Evolutionary conservation across 2,113 vertebrate species (phyloP).

Genomic region (Oncorhynchus keta): DNA sequence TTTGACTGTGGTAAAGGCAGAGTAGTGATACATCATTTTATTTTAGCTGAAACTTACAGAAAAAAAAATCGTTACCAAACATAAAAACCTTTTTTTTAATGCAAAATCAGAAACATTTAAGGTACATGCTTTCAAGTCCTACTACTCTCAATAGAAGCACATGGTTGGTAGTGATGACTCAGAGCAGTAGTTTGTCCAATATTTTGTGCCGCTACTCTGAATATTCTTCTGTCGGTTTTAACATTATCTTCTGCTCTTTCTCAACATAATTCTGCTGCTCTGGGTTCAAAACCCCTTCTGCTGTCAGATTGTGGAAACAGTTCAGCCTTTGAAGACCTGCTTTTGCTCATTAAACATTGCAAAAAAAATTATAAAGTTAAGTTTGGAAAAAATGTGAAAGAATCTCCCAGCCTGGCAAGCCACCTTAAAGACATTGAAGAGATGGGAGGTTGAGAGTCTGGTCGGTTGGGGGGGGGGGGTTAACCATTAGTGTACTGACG

Average conservation of each 20-base stretch:
- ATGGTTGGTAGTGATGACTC: slow-evolving; percentile 23
- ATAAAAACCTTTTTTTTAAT: slow-evolving; percentile 58
- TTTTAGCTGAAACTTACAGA: slow-evolving; percentile 62
- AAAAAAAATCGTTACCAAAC: slow-evolving; percentile 54
- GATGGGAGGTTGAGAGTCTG: slow-evolving; percentile 86
- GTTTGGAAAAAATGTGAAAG: slow-evolving; percentile 20
- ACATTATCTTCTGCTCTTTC: slow-evolving; percentile 58
- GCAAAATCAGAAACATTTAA: slow-evolving; percentile 50
- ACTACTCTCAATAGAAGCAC: slow-evolving; percentile 48
- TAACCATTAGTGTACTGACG: slow-evolving; percentile 94
- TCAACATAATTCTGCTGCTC: slow-evolving; percentile 45
- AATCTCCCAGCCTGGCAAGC: slow-evolving; percentile 41
- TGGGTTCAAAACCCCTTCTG: slow-evolving; percentile 57
- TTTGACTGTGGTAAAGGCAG: slow-evolving; percentile 55
- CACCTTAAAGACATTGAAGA: slow-evolving; percentile 96
- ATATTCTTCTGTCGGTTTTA: slow-evolving; percentile 30
- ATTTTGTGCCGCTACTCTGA: slow-evolving; percentile 46
- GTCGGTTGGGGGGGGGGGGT: slow-evolving; percentile 13
- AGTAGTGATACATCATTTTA: slow-evolving; percentile 52
- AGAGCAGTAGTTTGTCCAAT: slow-evolving; percentile 65
- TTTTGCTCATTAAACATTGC: slow-evolving; percentile 68
- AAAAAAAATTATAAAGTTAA: slow-evolving; percentile 21
- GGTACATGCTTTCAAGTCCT: slow-evolving; percentile 41
- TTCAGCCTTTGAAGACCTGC: slow-evolving; percentile 70
- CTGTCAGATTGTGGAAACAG: slow-evolving; percentile 74